Conservation (phyloP, 2,113 vertebrate genomes). For the Tamias sibiricus region DNA sequence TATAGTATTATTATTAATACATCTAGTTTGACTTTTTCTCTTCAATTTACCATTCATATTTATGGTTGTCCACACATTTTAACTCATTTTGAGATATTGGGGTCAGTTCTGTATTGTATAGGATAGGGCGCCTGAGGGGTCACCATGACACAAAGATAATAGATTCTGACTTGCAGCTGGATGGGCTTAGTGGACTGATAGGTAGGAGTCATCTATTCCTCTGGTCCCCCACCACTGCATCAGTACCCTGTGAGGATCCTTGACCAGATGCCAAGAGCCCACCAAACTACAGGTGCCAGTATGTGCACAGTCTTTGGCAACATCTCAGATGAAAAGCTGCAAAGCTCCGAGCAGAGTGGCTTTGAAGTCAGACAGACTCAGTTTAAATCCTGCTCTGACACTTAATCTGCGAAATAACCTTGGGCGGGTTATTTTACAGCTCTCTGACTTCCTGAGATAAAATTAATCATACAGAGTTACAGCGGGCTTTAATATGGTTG, state of each 20-base stretch:
- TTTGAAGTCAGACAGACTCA: neutral
- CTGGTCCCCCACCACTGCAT: neutral
- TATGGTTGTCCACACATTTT: neutral
- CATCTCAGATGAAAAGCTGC: neutral
- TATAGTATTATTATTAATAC: neutral
- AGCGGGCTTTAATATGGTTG: neutral
- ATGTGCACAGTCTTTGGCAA: neutral
- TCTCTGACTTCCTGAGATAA: slow-evolving; percentile 56
- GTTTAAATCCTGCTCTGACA: slow-evolving; percentile 69
- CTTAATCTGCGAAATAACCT: slow-evolving; percentile 60
- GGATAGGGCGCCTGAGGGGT: neutral
- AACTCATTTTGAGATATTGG: neutral
- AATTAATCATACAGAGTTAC: slow-evolving; percentile 45
- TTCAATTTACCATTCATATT: neutral
- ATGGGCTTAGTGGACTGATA: neutral
- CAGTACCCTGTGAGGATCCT: neutral
- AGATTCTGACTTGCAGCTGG: neutral
- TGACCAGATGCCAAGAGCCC: neutral
- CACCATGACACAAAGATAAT: neutral
- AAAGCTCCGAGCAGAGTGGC: neutral
- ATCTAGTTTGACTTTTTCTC: neutral
- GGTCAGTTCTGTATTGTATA: neutral
- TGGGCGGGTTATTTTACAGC: slow-evolving; percentile 51
- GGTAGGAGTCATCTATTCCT: neutral
- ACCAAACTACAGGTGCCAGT: neutral